A percentile compares a stretch with the other conserved stretches of the same genome.
phyloP scores from a whole-genome alignment of 2,888 invertebrate species.

The Pherbina coryleti region DNA sequence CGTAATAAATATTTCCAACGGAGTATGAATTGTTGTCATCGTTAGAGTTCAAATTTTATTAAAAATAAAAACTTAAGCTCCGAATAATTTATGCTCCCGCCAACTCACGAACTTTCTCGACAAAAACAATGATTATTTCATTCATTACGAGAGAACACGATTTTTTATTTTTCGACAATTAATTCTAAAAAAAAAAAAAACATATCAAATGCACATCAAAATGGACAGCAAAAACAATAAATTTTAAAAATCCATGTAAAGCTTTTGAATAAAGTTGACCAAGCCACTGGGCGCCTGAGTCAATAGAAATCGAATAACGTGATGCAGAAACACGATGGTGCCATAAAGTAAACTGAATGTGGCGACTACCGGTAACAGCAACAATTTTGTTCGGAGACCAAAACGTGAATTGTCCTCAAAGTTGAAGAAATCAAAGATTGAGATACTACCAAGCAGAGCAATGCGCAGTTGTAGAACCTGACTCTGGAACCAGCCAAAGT shows the following conservation, averaged over 20 bases:
- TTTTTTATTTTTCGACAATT: background rate
- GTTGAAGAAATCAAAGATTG: conserved; percentile 57
- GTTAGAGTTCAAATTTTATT: background rate
- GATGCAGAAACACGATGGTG: conserved; percentile 51
- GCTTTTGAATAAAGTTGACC: conserved; percentile 44
- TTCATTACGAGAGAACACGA: background rate
- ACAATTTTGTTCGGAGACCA: conserved; percentile 53
- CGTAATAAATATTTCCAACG: too few relatives aligned
- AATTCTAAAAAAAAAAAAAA: background rate
- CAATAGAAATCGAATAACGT: conserved; percentile 41
- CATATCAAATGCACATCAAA: conserved; percentile 7
- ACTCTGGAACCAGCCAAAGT: conserved; percentile 55
- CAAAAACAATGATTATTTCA: background rate
- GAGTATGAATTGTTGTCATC: background rate
- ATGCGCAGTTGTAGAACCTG: conserved; percentile 53
- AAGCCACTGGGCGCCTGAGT: conserved; percentile 43
- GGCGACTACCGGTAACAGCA: conserved; percentile 55
- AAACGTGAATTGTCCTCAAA: conserved; percentile 53
- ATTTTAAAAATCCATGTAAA: conserved; percentile 33
- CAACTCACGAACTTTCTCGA: background rate
- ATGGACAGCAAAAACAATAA: background rate
- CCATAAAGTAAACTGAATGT: conserved; percentile 52
- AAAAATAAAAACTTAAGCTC: too few relatives aligned
- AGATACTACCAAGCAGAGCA: conserved; percentile 52
- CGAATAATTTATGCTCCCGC: too few relatives aligned